These are phyloP conservation scores for Camponotus pennsylvanicus DNA, from an alignment of 1,140 invertebrate species.

Conservation along the genomic window DNA sequence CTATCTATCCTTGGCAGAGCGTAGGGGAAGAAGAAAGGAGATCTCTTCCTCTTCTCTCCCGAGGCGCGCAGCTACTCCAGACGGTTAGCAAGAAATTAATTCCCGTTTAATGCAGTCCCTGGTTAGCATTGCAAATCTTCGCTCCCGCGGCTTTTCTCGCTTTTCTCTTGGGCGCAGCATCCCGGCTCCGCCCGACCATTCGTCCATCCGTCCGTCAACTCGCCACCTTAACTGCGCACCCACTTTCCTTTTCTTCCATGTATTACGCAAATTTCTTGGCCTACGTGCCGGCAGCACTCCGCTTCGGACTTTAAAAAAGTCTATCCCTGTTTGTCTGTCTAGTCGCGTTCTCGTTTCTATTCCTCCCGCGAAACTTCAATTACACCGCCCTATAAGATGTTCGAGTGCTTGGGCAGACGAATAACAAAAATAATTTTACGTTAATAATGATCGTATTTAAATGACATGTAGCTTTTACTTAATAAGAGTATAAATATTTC, in stretches of 20 bases:
- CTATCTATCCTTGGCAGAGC: no score
- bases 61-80: constrained; percentile 75
- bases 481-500: neutral
- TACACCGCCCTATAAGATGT: neutral
- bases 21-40: constrained; percentile 13
- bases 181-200: constrained; percentile 10
- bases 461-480: neutral
- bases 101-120: constrained; percentile 84
- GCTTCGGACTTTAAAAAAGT: constrained; percentile 9
- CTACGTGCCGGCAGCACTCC: constrained; percentile 11
- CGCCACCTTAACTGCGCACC: constrained; percentile 48
- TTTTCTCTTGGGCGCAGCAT: constrained; percentile 57
- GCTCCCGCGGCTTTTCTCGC: constrained; percentile 70
- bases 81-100: constrained; percentile 85
- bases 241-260: constrained; percentile 71
- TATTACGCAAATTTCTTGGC: constrained; percentile 76
- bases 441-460: no score
- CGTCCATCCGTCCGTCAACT: constrained; percentile 32
- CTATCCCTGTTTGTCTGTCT: constrained; percentile 37
- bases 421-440: neutral
- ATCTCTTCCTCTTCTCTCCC: no score
- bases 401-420: neutral
- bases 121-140: constrained; percentile 85
- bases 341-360: neutral
- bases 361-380: neutral